Evolutionary conservation across 2,888 invertebrate genomes (phyloP).

Genomic region (Pterobdella sp.): DNA sequence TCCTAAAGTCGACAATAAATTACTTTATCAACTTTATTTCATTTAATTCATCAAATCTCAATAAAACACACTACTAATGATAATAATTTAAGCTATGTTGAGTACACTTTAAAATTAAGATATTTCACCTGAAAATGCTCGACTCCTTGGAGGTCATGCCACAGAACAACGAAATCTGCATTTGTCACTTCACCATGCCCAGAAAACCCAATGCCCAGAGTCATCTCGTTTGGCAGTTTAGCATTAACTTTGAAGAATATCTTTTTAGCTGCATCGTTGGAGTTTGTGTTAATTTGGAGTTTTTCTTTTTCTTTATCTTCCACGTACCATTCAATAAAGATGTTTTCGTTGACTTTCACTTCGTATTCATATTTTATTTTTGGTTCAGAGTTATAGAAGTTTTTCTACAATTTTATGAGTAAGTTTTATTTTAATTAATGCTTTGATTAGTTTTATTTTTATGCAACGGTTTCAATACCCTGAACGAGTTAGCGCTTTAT

Average conservation of each 20-base stretch:
- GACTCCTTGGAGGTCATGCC: constrained; percentile 40
- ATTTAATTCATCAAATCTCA: too few species aligned
- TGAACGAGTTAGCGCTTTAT: too few species aligned
- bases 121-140: constrained; percentile 41
- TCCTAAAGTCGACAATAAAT: too few species aligned
- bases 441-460: too few species aligned
- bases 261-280: constrained; percentile 30
- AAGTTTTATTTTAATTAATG: too few species aligned
- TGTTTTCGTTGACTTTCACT: not conserved
- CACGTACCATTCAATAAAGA: not conserved
- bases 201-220: constrained; percentile 42
- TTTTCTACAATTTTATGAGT: too few species aligned
- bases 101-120: not conserved
- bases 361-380: too few species aligned
- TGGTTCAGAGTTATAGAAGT: too few species aligned
- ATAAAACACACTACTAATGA: too few species aligned
- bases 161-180: constrained; percentile 45
- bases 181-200: constrained; percentile 38
- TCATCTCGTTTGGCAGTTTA: constrained; percentile 22
- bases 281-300: constrained; percentile 25
- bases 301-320: not conserved
- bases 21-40: too few species aligned
- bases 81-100: too few species aligned
- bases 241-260: constrained; percentile 35
- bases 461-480: too few species aligned